These are phyloP conservation scores for Bemisia tabaci DNA, from an alignment of 1,140 invertebrate species.

Conservation along the genomic window DNA sequence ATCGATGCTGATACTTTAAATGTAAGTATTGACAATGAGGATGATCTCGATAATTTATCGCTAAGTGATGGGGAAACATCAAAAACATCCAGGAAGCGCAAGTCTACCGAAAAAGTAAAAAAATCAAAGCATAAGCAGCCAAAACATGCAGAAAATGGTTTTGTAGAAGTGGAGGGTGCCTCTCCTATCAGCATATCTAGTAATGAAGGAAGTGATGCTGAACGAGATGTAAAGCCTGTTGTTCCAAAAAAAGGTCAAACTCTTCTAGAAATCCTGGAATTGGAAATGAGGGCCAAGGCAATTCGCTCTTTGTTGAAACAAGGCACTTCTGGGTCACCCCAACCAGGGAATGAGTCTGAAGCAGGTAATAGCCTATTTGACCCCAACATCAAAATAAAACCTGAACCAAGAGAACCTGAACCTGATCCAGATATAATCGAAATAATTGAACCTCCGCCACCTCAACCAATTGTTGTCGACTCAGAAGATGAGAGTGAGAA, in stretches of 20 bases:
- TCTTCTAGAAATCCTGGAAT: conserved; percentile 35
- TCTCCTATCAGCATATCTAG: conserved; percentile 2
- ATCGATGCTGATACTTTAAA: background rate
- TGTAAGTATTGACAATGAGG: background rate
- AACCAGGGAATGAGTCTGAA: background rate
- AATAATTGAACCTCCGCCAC: background rate
- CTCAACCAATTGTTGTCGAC: background rate
- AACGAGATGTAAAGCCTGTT: background rate
- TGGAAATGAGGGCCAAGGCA: conserved; percentile 39
- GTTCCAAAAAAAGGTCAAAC: conserved; percentile 35
- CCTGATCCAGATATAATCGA: conserved; percentile 1
- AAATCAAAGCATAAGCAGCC: background rate
- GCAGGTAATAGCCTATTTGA: background rate
- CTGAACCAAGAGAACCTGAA: background rate
- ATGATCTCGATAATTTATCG: background rate
- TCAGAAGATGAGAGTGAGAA: background rate
- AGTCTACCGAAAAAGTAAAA: background rate
- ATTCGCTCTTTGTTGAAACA: conserved; percentile 34
- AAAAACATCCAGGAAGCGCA: background rate
- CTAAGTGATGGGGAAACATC: background rate
- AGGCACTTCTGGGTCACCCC: conserved; percentile 14
- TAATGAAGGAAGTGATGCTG: conserved; percentile 5
- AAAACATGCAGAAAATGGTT: background rate
- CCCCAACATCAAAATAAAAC: background rate
- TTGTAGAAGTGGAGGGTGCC: too few relatives aligned